Conservation (phyloP, 2,888 invertebrate species). For the Caenorhabditis sp. region DNA sequence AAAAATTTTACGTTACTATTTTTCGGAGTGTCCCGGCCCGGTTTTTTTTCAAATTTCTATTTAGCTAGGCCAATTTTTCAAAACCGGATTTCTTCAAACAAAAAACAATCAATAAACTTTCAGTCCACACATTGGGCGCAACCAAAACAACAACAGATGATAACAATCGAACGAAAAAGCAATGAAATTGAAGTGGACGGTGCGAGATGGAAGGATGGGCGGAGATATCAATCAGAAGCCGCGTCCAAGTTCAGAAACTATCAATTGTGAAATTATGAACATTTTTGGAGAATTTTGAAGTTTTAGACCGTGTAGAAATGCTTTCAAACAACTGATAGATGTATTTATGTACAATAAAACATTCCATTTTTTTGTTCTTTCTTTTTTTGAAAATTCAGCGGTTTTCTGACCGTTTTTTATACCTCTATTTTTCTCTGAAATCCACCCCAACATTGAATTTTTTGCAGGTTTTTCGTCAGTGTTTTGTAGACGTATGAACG, state of each 20-base stretch:
- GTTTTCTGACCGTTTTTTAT: neutral
- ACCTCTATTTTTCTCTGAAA: neutral
- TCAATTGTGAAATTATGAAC: constrained; percentile 6
- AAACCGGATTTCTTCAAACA: too few relatives aligned
- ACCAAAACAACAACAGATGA: constrained; percentile 38
- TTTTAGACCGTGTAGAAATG: neutral
- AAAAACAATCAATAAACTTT: too few relatives aligned
- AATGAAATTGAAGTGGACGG: neutral
- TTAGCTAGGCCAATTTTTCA: too few relatives aligned
- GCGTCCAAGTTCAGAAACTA: constrained; percentile 34
- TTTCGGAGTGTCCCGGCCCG: too few relatives aligned
- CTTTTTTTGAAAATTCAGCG: neutral
- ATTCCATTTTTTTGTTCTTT: neutral
- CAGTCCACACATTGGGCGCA: constrained; percentile 60
- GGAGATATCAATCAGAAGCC: constrained; percentile 26
- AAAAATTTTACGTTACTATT: too few relatives aligned
- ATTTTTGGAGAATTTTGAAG: neutral
- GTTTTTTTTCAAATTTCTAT: too few relatives aligned
- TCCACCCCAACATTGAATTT: neutral
- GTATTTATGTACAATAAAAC: neutral
- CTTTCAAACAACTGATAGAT: too few relatives aligned
- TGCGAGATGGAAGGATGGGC: constrained; percentile 21
- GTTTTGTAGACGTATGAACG: constrained; percentile 25
- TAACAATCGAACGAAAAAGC: constrained; percentile 10
- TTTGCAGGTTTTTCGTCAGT: constrained; percentile 2